These are phyloP conservation scores for Crax fasciolata DNA, from an alignment of 2,797 vertebrate species.

Conservation along the genomic window DNA sequence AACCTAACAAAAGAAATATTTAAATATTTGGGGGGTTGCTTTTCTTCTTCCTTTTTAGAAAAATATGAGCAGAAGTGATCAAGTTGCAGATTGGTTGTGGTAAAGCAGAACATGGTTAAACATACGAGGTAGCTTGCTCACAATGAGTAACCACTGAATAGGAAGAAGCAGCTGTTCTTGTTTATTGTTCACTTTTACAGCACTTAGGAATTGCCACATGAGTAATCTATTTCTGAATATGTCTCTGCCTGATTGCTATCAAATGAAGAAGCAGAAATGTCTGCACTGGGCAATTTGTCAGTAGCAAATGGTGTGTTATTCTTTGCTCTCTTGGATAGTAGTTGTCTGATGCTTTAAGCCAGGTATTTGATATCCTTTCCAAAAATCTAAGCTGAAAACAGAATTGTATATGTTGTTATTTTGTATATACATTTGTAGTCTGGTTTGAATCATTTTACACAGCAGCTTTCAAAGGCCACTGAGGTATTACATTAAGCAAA, in stretches of 20 bases:
- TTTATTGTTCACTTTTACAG: background rate
- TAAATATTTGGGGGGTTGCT: background rate
- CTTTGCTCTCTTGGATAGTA: background rate
- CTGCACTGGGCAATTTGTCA: background rate
- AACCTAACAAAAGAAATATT: background rate
- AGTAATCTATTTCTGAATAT: background rate
- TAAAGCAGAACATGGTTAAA: background rate
- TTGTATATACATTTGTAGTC: background rate
- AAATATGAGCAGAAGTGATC: background rate
- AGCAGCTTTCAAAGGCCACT: background rate
- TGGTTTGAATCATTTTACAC: background rate
- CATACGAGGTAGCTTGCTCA: background rate
- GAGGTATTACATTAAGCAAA: background rate
- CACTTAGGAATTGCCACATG: background rate
- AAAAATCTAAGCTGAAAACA: background rate
- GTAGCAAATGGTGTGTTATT: background rate
- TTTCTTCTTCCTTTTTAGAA: background rate
- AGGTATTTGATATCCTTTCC: background rate
- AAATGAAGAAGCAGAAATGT: background rate
- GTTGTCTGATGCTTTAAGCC: background rate
- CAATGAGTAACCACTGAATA: background rate
- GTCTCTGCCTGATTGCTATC: background rate
- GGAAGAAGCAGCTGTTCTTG: slow-evolving; percentile 9
- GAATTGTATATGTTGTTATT: background rate
- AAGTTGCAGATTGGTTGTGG: background rate